phyloP scores from a whole-genome alignment of 2,797 vertebrate species.

The Molothrus aeneus region DNA sequence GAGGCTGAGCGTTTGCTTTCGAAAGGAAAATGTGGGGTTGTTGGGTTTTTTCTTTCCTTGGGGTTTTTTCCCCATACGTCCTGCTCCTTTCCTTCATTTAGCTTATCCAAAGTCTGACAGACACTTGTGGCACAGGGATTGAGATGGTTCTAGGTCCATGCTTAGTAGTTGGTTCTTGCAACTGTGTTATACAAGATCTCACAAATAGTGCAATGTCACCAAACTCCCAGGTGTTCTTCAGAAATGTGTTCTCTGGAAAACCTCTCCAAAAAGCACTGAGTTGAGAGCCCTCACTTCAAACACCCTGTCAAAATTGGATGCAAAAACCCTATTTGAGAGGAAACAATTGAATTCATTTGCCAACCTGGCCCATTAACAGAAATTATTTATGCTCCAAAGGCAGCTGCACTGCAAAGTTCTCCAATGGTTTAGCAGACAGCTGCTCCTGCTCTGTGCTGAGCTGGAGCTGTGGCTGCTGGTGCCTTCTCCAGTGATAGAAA shows the following conservation, averaged over 20 bases:
- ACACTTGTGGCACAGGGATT: not conserved
- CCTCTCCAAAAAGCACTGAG: not conserved
- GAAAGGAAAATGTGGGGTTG: not conserved
- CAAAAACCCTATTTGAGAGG: not conserved
- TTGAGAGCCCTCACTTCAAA: not conserved
- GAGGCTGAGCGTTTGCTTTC: not conserved
- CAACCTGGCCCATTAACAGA: not conserved
- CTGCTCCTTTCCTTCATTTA: not conserved
- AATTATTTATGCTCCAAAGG: not conserved
- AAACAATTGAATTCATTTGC: not conserved
- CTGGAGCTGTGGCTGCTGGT: not conserved
- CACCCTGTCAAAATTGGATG: not conserved
- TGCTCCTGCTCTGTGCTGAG: not conserved
- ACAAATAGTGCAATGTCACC: not conserved
- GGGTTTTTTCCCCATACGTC: accelerated
- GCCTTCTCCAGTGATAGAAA: not conserved
- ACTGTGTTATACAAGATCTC: not conserved
- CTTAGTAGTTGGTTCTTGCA: not conserved
- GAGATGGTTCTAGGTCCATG: not conserved
- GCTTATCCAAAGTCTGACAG: not conserved
- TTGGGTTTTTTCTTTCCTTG: not conserved
- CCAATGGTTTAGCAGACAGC: not conserved
- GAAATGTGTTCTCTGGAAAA: not conserved
- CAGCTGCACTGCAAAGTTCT: not conserved
- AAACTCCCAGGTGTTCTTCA: not conserved